These are phyloP conservation scores for Leptinotarsa tumamoca DNA, from an alignment of 2,888 invertebrate species.

Conservation along the genomic window DNA sequence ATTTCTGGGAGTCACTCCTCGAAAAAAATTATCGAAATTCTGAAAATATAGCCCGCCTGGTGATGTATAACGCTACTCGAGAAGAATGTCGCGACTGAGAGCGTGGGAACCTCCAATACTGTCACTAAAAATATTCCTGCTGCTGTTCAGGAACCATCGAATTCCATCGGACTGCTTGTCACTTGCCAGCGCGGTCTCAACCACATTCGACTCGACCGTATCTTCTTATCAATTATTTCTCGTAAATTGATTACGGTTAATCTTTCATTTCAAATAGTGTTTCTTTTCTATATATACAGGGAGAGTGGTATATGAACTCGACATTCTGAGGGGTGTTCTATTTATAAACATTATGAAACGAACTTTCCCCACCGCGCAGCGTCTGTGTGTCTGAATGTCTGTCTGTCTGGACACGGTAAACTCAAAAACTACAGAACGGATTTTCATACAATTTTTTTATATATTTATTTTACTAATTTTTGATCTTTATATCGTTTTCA, in stretches of 20 bases:
- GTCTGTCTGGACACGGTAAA: too few species aligned
- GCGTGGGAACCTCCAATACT: conserved; percentile 73
- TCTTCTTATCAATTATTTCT: conserved; percentile 41
- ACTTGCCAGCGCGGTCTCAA: conserved; percentile 49
- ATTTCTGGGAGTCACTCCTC: conserved; percentile 21
- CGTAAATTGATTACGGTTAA: conserved; percentile 38
- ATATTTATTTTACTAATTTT: conserved; percentile 60
- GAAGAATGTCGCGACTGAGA: conserved; percentile 53
- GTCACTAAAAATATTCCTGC: conserved; percentile 64
- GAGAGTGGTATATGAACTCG: too few species aligned
- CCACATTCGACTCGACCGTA: conserved; percentile 46
- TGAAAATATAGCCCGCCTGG: conserved; percentile 56
- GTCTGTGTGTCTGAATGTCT: too few species aligned
- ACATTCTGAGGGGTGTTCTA: too few species aligned
- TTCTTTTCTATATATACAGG: neutral
- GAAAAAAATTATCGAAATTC: conserved; percentile 48
- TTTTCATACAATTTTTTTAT: conserved; percentile 31
- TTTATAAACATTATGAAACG: too few species aligned
- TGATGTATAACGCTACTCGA: conserved; percentile 60
- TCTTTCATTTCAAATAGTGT: conserved; percentile 37
- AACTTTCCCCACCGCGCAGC: too few species aligned
- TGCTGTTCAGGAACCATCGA: conserved; percentile 61
- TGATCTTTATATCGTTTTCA: conserved; percentile 48
- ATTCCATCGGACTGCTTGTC: conserved; percentile 58
- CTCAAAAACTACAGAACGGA: too few species aligned